A percentile compares a stretch with the other conserved stretches of the same genome.
These are phyloP conservation scores for Bombyx mandarina DNA, from an alignment of 1,140 invertebrate species.

Conservation along the genomic window DNA sequence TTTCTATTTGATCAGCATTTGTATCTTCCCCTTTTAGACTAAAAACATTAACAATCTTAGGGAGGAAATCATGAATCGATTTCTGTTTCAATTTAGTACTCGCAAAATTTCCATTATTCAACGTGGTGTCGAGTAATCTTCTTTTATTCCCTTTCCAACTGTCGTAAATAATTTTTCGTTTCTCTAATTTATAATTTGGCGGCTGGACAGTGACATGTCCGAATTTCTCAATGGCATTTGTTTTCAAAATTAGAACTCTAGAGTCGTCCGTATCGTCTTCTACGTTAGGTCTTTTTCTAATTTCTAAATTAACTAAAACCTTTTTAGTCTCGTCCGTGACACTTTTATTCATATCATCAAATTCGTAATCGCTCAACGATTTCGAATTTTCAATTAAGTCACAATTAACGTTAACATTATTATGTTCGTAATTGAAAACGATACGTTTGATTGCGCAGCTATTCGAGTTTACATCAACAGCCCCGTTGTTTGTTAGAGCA, in stretches of 20 bases:
- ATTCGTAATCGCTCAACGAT: slow-evolving; percentile 20
- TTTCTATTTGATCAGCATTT: slow-evolving; percentile 21
- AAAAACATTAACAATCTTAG: slow-evolving; percentile 21
- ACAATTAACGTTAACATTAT: slow-evolving; percentile 31
- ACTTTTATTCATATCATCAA: slow-evolving; percentile 14
- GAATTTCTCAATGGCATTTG: slow-evolving; percentile 52
- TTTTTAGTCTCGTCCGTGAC: slow-evolving; percentile 21
- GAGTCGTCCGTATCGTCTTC: slow-evolving; percentile 28
- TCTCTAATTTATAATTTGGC: slow-evolving; percentile 60
- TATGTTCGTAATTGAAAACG: slow-evolving; percentile 22
- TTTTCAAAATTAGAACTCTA: slow-evolving; percentile 63
- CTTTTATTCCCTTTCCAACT: slow-evolving; percentile 27
- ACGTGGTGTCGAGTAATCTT: slow-evolving; percentile 7
- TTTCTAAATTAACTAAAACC: slow-evolving; percentile 51
- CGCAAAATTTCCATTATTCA: slow-evolving; percentile 19
- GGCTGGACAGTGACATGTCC: slow-evolving; percentile 58
- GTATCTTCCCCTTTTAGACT: slow-evolving; percentile 11
- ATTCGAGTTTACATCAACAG: slow-evolving; percentile 30
- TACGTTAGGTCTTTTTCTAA: slow-evolving; percentile 47
- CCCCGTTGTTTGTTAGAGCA: slow-evolving; percentile 28
- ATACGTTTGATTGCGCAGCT: slow-evolving; percentile 36
- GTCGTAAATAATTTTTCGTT: slow-evolving; percentile 36
- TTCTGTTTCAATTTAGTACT: slow-evolving; percentile 33
- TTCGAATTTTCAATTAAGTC: slow-evolving; percentile 30
- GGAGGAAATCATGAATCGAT: slow-evolving; percentile 36